A percentile compares a stretch with the other conserved stretches of the same genome.
phyloP scores from a whole-genome alignment of 2,888 invertebrate genomes.

The Strigamia transsilvanica region DNA sequence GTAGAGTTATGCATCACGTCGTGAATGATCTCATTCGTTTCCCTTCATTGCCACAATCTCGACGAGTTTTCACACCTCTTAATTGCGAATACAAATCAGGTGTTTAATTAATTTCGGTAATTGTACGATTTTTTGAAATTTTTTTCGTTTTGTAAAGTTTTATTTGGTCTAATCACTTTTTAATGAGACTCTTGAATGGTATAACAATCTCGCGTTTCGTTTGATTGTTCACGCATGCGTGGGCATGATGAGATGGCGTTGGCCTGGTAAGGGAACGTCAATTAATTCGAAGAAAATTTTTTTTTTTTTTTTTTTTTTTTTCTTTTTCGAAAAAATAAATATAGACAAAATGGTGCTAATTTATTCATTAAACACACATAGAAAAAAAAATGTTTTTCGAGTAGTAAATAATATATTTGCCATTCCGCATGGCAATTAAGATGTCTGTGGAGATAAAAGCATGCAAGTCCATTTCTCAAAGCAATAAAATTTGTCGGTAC shows the following conservation, averaged over 20 bases:
- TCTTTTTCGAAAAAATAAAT: too few species aligned
- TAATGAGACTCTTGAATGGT: slow-evolving; percentile 27
- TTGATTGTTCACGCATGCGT: slow-evolving; percentile 34
- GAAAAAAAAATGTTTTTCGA: too few species aligned
- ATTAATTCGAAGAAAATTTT: background rate
- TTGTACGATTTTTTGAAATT: slow-evolving; percentile 2
- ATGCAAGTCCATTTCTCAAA: too few species aligned
- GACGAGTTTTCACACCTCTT: background rate
- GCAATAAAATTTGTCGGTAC: too few species aligned
- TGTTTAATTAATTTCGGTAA: slow-evolving; percentile 32
- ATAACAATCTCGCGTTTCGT: slow-evolving; percentile 18
- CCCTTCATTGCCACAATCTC: background rate
- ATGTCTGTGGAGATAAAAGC: too few species aligned
- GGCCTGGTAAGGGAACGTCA: background rate
- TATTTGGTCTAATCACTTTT: slow-evolving; percentile 17
- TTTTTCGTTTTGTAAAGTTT: background rate
- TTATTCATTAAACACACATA: too few species aligned
- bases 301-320: too few species aligned
- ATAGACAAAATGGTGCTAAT: too few species aligned
- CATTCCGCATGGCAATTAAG: too few species aligned
- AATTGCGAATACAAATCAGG: slow-evolving; percentile 23
- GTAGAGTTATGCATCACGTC: background rate
- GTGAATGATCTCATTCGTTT: too few species aligned
- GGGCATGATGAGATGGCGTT: slow-evolving; percentile 2
- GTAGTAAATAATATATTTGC: too few species aligned